A percentile compares a stretch with the other conserved stretches of the same genome.
Conservation (phyloP, 2,797 vertebrate genomes). For the Hydrophis major region DNA sequence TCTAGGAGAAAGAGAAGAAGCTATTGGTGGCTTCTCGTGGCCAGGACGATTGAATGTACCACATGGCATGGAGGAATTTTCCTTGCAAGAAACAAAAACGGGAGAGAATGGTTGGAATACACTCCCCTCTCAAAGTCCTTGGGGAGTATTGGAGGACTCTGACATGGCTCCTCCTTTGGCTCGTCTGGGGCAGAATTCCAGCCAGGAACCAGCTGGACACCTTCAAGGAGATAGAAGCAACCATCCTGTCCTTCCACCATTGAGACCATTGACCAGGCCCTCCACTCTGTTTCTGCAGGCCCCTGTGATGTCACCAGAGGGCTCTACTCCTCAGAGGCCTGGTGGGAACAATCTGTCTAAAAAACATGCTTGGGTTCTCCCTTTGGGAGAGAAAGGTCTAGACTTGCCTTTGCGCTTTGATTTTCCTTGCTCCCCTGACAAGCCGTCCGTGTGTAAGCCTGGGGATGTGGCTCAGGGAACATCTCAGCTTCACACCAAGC, state of each 20-base stretch:
- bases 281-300: constrained; percentile 64
- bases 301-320: constrained; percentile 56
- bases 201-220: constrained; percentile 16
- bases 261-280: constrained; percentile 65
- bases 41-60: constrained; percentile 22
- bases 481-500: constrained; percentile 59
- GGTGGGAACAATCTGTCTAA: constrained; percentile 39
- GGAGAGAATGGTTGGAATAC: neutral
- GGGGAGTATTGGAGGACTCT: neutral
- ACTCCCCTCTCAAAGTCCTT: neutral
- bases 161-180: neutral
- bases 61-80: rapidly evolving
- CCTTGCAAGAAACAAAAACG: neutral
- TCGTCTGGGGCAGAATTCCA: constrained; percentile 14
- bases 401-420: constrained; percentile 57
- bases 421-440: constrained; percentile 60
- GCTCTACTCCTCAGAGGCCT: constrained; percentile 34
- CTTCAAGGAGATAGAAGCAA: constrained; percentile 38
- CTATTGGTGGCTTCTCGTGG: neutral
- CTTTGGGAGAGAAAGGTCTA: constrained; percentile 56
- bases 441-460: constrained; percentile 66
- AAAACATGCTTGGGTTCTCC: constrained; percentile 54
- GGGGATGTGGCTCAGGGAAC: constrained; percentile 69
- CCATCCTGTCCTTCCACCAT: constrained; percentile 48
- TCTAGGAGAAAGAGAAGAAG: neutral